phyloP scores from a whole-genome alignment of 2,888 invertebrate genomes.

The Amiota mariae region DNA sequence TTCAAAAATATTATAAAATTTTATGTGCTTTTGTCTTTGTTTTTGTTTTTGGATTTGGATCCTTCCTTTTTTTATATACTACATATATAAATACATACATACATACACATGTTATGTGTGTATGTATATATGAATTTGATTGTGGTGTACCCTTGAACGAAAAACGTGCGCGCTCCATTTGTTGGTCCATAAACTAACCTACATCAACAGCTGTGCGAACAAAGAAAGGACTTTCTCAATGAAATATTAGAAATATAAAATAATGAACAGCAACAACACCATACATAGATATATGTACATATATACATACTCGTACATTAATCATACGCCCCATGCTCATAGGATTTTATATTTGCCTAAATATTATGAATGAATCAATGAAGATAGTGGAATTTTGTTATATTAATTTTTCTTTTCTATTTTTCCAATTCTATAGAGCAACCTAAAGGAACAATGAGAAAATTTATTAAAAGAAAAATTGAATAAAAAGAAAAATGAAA shows the following conservation, averaged over 20 bases:
- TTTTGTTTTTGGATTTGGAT: background rate
- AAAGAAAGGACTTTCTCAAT: conserved; percentile 20
- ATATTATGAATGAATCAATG: background rate
- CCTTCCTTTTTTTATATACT: background rate
- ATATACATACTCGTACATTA: background rate
- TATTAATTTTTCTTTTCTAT: conserved; percentile 3
- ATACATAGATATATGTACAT: too few relatives aligned
- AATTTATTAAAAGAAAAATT: background rate
- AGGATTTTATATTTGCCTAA: background rate
- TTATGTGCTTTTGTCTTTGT: background rate
- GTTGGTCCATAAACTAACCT: conserved; percentile 63
- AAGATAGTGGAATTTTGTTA: background rate
- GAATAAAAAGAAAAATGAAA: background rate
- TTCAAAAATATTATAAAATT: background rate
- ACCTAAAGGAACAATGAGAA: background rate
- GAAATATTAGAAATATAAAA: background rate
- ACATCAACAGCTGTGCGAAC: conserved; percentile 68
- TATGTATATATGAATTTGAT: background rate
- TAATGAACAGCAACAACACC: background rate
- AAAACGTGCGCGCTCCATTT: conserved; percentile 9
- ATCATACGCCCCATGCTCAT: conserved; percentile 9
- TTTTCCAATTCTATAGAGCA: background rate
- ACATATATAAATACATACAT: background rate
- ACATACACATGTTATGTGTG: background rate
- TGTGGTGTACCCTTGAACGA: background rate